Evolutionary conservation across 2,888 invertebrate species (phyloP).

Genomic region (Proisotoma minuta): DNA sequence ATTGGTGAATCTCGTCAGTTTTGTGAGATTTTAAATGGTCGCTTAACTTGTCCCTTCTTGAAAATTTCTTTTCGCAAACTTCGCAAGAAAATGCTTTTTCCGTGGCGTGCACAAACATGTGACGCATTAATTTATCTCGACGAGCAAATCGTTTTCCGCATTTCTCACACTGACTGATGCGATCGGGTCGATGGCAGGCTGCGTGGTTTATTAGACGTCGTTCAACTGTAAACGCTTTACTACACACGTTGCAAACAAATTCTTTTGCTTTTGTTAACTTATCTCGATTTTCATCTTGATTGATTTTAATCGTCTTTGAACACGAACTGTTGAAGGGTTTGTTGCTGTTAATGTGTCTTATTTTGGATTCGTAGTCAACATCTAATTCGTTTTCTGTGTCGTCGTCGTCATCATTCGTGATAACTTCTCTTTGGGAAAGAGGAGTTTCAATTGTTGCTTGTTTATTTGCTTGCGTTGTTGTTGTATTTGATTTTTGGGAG

Average conservation of each 20-base stretch:
- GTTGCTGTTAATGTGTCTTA: neutral
- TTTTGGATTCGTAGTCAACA: neutral
- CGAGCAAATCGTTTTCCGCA: constrained; percentile 40
- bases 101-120: constrained; percentile 41
- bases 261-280: constrained; percentile 12
- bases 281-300: neutral
- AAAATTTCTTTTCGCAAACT: constrained; percentile 35
- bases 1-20: constrained; percentile 35
- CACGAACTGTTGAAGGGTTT: neutral
- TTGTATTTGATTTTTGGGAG: constrained; percentile 1
- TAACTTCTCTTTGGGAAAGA: neutral
- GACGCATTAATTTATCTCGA: constrained; percentile 36
- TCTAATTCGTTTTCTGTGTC: neutral
- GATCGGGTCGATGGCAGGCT: constrained; percentile 26
- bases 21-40: constrained; percentile 39
- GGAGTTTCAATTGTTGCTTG: neutral
- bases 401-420: neutral
- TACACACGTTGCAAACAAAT: constrained; percentile 28
- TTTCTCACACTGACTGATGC: constrained; percentile 33
- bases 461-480: neutral
- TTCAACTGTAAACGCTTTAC: constrained; percentile 28
- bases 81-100: constrained; percentile 42
- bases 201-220: constrained; percentile 32
- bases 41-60: constrained; percentile 37
- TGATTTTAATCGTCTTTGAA: neutral